Percentiles rank a stretch among this genome's conserved stretches.
Conservation (phyloP, 1,140 invertebrate species). For the Amyelois transitella region DNA sequence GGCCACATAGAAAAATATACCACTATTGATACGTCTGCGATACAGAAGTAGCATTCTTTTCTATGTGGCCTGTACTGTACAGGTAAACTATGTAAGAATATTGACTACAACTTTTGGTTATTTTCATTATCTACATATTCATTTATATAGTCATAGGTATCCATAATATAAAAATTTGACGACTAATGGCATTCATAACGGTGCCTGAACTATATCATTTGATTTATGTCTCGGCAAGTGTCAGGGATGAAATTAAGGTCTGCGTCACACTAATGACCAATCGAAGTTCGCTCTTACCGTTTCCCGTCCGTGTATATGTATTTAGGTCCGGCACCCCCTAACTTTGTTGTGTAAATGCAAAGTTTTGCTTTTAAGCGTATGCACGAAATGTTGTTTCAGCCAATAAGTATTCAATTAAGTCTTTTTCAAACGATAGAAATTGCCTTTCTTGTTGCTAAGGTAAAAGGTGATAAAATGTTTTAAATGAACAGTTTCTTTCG, state of each 20-base stretch:
- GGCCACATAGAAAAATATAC: too few relatives aligned
- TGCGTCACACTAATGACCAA: neutral
- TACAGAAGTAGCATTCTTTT: too few relatives aligned
- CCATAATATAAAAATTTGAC: neutral
- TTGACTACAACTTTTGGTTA: too few relatives aligned
- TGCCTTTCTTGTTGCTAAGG: too few relatives aligned
- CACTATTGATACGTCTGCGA: too few relatives aligned
- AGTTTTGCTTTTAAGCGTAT: neutral
- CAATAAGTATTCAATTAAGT: constrained; percentile 9
- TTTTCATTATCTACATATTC: too few relatives aligned
- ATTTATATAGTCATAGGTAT: neutral
- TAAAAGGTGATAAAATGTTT: too few relatives aligned
- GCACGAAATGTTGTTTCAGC: neutral
- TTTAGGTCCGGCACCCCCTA: neutral
- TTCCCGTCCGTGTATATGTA: neutral
- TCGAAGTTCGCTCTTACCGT: neutral
- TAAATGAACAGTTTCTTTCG: too few relatives aligned
- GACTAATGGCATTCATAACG: neutral
- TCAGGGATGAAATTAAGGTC: neutral
- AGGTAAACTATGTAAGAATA: too few relatives aligned
- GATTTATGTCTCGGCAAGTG: neutral
- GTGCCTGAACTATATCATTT: neutral
- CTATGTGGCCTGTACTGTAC: too few relatives aligned
- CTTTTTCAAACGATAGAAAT: too few relatives aligned
- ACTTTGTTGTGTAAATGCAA: neutral